Percentiles rank a stretch among this genome's conserved stretches.
These are phyloP conservation scores for Dasypolia templi DNA, from an alignment of 2,888 invertebrate genomes.

Conservation along the genomic window DNA sequence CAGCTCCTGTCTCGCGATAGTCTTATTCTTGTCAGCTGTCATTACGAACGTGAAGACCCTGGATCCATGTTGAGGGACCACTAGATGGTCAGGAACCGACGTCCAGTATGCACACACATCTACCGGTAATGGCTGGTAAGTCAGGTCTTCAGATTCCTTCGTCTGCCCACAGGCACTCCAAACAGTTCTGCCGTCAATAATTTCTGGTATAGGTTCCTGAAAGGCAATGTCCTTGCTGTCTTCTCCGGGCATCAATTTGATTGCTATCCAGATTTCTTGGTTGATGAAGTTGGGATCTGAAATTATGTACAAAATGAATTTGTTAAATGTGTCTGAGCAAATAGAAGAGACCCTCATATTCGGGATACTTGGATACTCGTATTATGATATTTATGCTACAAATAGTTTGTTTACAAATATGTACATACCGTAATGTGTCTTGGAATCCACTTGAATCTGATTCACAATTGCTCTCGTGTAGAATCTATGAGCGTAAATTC, in stretches of 20 bases:
- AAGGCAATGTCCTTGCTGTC: slow-evolving; percentile 84
- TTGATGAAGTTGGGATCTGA: slow-evolving; percentile 85
- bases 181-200: slow-evolving; percentile 80
- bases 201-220: slow-evolving; percentile 80
- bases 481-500: slow-evolving; percentile 86
- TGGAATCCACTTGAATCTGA: slow-evolving; percentile 86
- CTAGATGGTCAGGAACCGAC: slow-evolving; percentile 85
- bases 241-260: slow-evolving; percentile 83
- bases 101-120: slow-evolving; percentile 88
- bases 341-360: no score
- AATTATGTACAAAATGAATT: slow-evolving; percentile 44
- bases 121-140: slow-evolving; percentile 80
- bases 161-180: slow-evolving; percentile 86
- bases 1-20: slow-evolving; percentile 84
- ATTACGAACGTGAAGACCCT: slow-evolving; percentile 88
- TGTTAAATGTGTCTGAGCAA: no score
- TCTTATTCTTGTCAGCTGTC: slow-evolving; percentile 88
- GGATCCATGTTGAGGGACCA: slow-evolving; percentile 86
- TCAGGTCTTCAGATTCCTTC: slow-evolving; percentile 80
- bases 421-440: slow-evolving; percentile 81
- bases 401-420: no score
- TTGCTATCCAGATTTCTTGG: slow-evolving; percentile 86
- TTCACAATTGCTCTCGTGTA: slow-evolving; percentile 88
- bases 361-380: no score
- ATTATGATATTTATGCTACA: neutral